These are phyloP conservation scores for Drosophila kambysellisi DNA, from an alignment of 2,888 invertebrate species.

Conservation along the genomic window DNA sequence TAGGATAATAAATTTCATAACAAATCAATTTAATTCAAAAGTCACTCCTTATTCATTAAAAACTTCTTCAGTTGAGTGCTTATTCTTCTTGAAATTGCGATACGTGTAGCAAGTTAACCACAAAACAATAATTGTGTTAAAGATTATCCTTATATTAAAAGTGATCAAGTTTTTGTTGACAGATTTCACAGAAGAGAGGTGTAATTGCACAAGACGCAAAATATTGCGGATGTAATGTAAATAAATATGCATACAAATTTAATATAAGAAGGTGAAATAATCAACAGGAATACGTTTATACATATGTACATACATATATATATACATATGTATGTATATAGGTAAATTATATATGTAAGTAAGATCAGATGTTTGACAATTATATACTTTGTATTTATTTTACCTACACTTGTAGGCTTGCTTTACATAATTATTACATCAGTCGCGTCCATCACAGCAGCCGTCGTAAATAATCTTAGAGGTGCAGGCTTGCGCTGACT, in stretches of 20 bases:
- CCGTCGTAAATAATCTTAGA: constrained; percentile 61
- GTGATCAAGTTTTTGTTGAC: too few species aligned
- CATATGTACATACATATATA: too few species aligned
- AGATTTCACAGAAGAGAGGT: too few species aligned
- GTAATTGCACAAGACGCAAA: neutral
- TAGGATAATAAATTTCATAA: neutral
- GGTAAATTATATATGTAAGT: neutral
- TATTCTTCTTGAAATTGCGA: neutral
- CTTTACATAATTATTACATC: constrained; percentile 7
- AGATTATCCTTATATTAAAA: neutral
- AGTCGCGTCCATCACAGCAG: constrained; percentile 70
- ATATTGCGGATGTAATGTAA: neutral
- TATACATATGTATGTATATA: neutral
- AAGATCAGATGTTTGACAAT: neutral
- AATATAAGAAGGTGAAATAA: neutral
- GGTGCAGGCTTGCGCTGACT: constrained; percentile 66
- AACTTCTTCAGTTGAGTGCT: neutral
- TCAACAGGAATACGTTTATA: neutral
- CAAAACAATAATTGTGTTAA: neutral
- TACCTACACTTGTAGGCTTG: neutral
- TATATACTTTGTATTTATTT: neutral
- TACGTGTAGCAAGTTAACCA: neutral
- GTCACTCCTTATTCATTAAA: neutral
- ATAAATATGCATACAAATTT: neutral
- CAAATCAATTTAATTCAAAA: neutral